These are phyloP conservation scores for Notocelia uddmanniana DNA, from an alignment of 2,888 invertebrate species.

Conservation along the genomic window DNA sequence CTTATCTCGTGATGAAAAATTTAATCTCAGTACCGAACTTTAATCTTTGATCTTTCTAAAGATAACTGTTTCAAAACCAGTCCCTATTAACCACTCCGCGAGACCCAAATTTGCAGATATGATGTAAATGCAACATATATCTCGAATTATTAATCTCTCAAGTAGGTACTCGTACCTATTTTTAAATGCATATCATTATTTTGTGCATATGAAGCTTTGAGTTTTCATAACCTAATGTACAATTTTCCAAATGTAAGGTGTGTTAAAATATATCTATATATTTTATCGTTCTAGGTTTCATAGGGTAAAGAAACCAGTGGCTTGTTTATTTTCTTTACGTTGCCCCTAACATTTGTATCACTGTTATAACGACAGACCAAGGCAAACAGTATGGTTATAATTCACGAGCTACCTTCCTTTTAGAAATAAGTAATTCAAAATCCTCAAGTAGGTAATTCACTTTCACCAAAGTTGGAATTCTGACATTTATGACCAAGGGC, in stretches of 20 bases:
- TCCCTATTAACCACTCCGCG: conserved; percentile 24
- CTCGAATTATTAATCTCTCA: conserved; percentile 9
- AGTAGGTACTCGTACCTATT: neutral
- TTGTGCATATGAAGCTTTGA: too few relatives aligned
- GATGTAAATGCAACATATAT: conserved; percentile 15
- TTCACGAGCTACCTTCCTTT: neutral
- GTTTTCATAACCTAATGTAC: too few relatives aligned
- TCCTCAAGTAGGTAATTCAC: neutral
- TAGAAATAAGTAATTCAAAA: neutral
- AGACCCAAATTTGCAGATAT: conserved; percentile 13
- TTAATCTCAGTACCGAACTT: conserved; percentile 35
- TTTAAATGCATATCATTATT: neutral
- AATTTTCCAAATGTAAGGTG: too few relatives aligned
- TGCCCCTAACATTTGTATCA: neutral
- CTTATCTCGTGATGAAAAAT: conserved; percentile 40
- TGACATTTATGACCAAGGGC: too few relatives aligned
- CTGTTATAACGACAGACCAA: neutral
- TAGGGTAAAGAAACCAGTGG: neutral
- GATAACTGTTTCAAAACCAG: conserved; percentile 33
- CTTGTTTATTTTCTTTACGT: neutral
- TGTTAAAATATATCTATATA: too few relatives aligned
- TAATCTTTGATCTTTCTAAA: conserved; percentile 41
- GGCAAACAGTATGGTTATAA: neutral
- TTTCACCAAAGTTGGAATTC: neutral
- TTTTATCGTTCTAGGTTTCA: too few relatives aligned